Conservation (phyloP, 2,113 vertebrate species). For the Aegithalos caudatus region DNA sequence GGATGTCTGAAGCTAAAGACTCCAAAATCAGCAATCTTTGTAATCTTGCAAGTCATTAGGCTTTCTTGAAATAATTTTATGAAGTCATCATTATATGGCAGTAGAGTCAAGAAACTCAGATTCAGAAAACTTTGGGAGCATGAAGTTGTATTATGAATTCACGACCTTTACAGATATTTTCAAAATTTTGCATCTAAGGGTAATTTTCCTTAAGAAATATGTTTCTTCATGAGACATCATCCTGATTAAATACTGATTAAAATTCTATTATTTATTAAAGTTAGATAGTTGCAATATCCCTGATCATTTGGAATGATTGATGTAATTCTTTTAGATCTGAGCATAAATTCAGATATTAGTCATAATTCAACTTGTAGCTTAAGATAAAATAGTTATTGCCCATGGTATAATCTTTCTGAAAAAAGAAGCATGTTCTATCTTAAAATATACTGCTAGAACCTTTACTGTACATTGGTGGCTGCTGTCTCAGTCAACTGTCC, state of each 20-base stretch:
- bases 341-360: not conserved
- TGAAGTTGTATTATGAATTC: not conserved
- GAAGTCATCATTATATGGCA: not conserved
- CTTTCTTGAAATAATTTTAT: not conserved
- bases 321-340: not conserved
- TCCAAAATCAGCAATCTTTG: not conserved
- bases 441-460: not conserved
- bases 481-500: not conserved
- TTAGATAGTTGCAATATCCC: not conserved
- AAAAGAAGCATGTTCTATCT: not conserved
- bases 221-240: not conserved
- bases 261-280: not conserved
- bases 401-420: not conserved
- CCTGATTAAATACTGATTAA: not conserved
- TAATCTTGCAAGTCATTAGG: not conserved
- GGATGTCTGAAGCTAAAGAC: not conserved
- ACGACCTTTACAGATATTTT: not conserved
- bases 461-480: not conserved
- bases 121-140: not conserved
- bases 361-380: not conserved
- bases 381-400: not conserved
- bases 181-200: not conserved
- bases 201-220: not conserved
- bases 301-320: not conserved
- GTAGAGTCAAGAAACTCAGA: not conserved